Conservation (phyloP, 2,797 vertebrate genomes). For the Microctenopoma stevenorrisi region DNA sequence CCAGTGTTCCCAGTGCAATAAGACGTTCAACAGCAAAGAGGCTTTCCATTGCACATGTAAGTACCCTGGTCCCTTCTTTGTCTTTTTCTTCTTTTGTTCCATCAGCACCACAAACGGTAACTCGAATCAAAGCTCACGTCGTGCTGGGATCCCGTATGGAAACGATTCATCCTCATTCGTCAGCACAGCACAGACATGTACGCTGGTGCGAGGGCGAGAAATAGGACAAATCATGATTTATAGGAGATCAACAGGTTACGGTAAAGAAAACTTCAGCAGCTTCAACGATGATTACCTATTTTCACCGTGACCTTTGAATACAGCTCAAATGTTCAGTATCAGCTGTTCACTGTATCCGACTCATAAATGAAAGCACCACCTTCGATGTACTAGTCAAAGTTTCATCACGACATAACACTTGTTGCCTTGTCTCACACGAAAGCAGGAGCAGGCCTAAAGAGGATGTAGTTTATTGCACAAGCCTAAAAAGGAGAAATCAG, state of each 20-base stretch:
- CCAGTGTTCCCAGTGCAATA: constrained; percentile 91
- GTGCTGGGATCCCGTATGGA: constrained; percentile 12
- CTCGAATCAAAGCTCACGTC: constrained; percentile 24
- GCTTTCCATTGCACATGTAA: constrained; percentile 90
- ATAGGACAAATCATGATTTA: constrained; percentile 2
- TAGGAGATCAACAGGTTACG: background rate
- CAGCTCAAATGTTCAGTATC: background rate
- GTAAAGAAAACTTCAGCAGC: background rate
- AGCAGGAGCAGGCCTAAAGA: constrained; percentile 62
- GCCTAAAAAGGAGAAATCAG: constrained; percentile 69
- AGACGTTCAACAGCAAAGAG: constrained; percentile 88
- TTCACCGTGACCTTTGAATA: background rate
- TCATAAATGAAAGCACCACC: constrained; percentile 2
- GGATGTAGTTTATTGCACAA: constrained; percentile 78
- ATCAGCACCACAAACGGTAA: background rate
- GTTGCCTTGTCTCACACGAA: constrained; percentile 58
- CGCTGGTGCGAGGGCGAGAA: background rate
- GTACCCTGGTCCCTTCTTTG: constrained; percentile 44
- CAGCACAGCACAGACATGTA: background rate
- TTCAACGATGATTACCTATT: background rate
- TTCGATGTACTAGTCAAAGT: constrained; percentile 29
- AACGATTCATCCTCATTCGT: background rate
- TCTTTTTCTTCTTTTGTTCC: rapidly evolving
- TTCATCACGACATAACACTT: constrained; percentile 36
- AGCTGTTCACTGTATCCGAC: background rate